Evolutionary conservation across 2,797 vertebrate genomes (phyloP), one percentile per base, ranked within the genome.

Genomic region (Poecilia picta): DNA sequence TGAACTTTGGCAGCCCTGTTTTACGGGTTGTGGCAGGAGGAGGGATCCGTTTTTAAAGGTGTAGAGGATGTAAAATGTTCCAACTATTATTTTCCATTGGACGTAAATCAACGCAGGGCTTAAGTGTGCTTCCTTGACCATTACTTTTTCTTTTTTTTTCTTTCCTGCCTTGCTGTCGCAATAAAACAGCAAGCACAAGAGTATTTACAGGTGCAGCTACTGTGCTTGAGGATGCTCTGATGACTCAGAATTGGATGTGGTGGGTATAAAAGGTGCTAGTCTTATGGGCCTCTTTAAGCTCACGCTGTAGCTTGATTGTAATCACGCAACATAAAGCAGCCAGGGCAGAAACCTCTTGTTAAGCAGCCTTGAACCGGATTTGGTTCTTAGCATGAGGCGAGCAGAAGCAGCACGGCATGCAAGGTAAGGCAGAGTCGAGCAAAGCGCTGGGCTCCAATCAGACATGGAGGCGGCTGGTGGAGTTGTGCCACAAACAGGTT

Each of bases 271-370:
- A 78, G 59, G 5, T 31, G 59, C 43, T 39, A 33, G 78, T 88
- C 82, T 83, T 74, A 79, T 74, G 33, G 31, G 43, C 84, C 49
- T 83, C 77, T 87, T 70, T 87, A 70, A 73, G 73, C 79, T 82
- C 28, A 81, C 78, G 89, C 87, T 88, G 55, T 78, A 81, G 78
- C 47, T 85, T 89, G 89, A 92, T 90, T 93, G 91, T 89, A 80
- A 92, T 92, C 81, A 80, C 76, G 86, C 73, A 83, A 89, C 72
- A 77, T 84, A 87, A 89, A 87, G 86, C 49, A 88, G 83, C 79
- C 71, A 6, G 31, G 2, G 13, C 45, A 31, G 73, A 87, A 88
- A 81, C 83, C 75, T 87, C 82, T 88, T 80, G 79, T 80, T 85
- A 75, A 89, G 77, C 76, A 59, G 81, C 82, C 87, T 83, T 76